Evolutionary conservation across 2,888 invertebrate species (phyloP).

Genomic region (Rambutsinella grinnellia): DNA sequence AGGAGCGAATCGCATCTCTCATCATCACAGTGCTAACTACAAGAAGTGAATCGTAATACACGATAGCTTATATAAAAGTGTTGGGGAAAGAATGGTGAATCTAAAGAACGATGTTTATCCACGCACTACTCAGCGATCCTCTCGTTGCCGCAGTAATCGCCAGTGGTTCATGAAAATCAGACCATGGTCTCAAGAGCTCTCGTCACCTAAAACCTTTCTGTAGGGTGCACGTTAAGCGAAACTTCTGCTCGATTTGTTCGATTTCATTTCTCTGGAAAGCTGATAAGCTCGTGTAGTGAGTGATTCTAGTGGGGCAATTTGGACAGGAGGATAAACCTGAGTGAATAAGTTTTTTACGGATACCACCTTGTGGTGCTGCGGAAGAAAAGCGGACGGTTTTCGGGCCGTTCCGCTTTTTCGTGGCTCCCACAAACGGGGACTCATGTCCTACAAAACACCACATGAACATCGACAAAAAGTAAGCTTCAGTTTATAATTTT

Average conservation of each 20-base stretch:
- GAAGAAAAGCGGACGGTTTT: slow-evolving; percentile 66
- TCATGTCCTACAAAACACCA: slow-evolving; percentile 67
- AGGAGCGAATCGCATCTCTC: not conserved
- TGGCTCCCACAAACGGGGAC: slow-evolving; percentile 66
- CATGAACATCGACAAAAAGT: slow-evolving; percentile 67
- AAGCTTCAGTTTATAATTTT: slow-evolving; percentile 57
- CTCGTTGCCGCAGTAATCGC: slow-evolving; percentile 40
- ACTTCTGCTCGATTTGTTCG: not conserved
- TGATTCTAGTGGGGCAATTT: slow-evolving; percentile 40
- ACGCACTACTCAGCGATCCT: slow-evolving; percentile 24
- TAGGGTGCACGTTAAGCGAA: slow-evolving; percentile 24
- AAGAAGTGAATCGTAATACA: not conserved
- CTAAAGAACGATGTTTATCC: slow-evolving; percentile 14
- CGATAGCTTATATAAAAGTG: too few relatives aligned
- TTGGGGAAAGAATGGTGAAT: slow-evolving; percentile 14
- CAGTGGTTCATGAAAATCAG: slow-evolving; percentile 51
- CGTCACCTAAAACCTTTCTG: slow-evolving; percentile 16
- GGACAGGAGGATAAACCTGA: slow-evolving; percentile 52
- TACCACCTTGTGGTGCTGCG: slow-evolving; percentile 66
- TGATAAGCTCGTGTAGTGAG: too few relatives aligned
- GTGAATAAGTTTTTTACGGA: slow-evolving; percentile 53
- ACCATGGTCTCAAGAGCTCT: slow-evolving; percentile 48
- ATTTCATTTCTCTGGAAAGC: too few relatives aligned
- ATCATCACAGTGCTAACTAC: not conserved
- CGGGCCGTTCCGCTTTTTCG: slow-evolving; percentile 67